These are phyloP conservation scores for Heterodera filipjevi DNA, from an alignment of 2,888 invertebrate genomes.

Conservation along the genomic window DNA sequence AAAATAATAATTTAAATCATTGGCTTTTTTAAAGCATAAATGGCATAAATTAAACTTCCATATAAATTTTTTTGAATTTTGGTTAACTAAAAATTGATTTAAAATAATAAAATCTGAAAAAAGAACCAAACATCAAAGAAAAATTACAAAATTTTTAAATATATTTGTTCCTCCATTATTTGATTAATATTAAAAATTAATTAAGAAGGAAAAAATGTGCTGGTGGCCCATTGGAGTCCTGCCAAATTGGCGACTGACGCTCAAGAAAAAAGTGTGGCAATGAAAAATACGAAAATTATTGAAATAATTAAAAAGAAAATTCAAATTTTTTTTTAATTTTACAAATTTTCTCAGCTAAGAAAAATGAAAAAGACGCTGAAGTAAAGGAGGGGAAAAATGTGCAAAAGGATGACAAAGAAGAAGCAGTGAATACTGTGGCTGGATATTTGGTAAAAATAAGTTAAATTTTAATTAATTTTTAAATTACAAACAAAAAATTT, in stretches of 20 bases:
- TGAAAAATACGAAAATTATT: not conserved
- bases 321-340: not conserved
- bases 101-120: not conserved
- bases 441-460: conserved; percentile 33
- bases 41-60: no score
- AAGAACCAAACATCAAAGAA: conserved; percentile 22
- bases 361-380: not conserved
- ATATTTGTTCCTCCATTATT: not conserved
- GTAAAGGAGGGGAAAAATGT: not conserved
- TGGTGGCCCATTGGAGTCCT: conserved; percentile 4
- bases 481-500: not conserved
- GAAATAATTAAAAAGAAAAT: not conserved
- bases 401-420: conserved; percentile 9
- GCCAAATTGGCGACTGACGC: conserved; percentile 19
- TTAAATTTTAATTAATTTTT: not conserved
- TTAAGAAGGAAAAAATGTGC: not conserved
- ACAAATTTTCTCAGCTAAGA: not conserved
- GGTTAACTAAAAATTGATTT: no score
- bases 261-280: not conserved
- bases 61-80: no score
- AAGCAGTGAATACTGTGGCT: conserved; percentile 27
- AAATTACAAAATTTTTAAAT: conserved; percentile 38
- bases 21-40: no score
- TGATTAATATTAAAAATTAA: not conserved
- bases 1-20: not conserved